Evolutionary conservation across 1,140 invertebrate genomes (phyloP).

Genomic region (Sarcophaga bullata): DNA sequence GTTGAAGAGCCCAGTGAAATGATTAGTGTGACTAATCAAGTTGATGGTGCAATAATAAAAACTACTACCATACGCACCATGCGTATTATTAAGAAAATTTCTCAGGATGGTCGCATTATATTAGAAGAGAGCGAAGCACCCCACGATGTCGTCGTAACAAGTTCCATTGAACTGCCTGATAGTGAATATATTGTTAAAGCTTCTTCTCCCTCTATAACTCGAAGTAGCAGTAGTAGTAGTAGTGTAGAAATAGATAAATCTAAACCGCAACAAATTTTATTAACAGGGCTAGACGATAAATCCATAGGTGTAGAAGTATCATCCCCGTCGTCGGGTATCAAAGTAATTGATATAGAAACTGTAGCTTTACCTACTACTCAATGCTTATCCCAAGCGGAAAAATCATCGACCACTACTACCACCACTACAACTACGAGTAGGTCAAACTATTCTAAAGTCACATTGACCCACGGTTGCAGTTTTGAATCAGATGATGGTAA

Average conservation of each 20-base stretch:
- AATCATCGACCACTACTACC: slow-evolving; percentile 49
- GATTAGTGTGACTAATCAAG: slow-evolving; percentile 57
- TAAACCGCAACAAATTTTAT: slow-evolving; percentile 11
- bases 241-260: neutral
- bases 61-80: slow-evolving; percentile 63
- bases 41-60: slow-evolving; percentile 63
- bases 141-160: slow-evolving; percentile 58
- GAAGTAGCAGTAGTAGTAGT: slow-evolving; percentile 33
- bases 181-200: neutral
- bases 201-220: slow-evolving; percentile 4
- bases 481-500: slow-evolving; percentile 63
- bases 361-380: slow-evolving; percentile 46
- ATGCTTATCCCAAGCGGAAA: neutral
- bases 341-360: slow-evolving; percentile 59
- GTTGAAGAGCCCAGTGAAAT: slow-evolving; percentile 57
- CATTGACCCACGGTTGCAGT: slow-evolving; percentile 58
- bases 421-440: slow-evolving; percentile 52
- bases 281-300: slow-evolving; percentile 39
- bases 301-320: neutral
- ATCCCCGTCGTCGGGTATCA: slow-evolving; percentile 48
- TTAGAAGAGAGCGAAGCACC: slow-evolving; percentile 55
- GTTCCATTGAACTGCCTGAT: slow-evolving; percentile 61
- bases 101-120: slow-evolving; percentile 61
- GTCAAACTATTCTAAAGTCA: slow-evolving; percentile 57
- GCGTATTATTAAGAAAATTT: slow-evolving; percentile 60